Percentiles rank a stretch among this genome's conserved stretches.
phyloP scores from a whole-genome alignment of 1,140 invertebrate species.

The Papilio xuthus region DNA sequence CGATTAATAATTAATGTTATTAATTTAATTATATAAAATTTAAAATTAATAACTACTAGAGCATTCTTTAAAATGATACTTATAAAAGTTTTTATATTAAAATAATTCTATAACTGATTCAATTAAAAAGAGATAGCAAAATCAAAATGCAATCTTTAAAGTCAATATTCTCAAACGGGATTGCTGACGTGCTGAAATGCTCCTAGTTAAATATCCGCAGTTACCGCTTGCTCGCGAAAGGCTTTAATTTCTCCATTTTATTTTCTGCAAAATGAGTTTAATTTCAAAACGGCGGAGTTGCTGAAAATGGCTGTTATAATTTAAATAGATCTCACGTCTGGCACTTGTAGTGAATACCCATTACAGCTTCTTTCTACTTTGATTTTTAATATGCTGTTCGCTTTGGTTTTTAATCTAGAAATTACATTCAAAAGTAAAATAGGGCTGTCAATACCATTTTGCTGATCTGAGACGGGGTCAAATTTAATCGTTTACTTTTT shows the following conservation, averaged over 20 bases:
- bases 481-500: not conserved
- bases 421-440: not conserved
- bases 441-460: not conserved
- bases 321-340: conserved; percentile 1
- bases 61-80: not conserved
- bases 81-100: not conserved
- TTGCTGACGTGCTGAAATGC: not conserved
- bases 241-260: not conserved
- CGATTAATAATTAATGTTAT: too few relatives aligned
- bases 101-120: not conserved
- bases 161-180: conserved; percentile 1
- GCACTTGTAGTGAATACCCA: not conserved
- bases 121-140: not conserved
- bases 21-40: not conserved
- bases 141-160: not conserved
- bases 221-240: not conserved
- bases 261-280: conserved; percentile 2
- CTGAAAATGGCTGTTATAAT: conserved; percentile 15
- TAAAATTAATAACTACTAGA: not conserved
- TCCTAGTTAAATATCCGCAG: not conserved
- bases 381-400: not conserved
- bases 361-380: not conserved
- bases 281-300: not conserved
- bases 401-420: not conserved
- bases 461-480: not conserved